A percentile compares a stretch with the other conserved stretches of the same genome.
Evolutionary conservation across 2,888 invertebrate species (phyloP).

Genomic region (Caenorhabditis uteleia): DNA sequence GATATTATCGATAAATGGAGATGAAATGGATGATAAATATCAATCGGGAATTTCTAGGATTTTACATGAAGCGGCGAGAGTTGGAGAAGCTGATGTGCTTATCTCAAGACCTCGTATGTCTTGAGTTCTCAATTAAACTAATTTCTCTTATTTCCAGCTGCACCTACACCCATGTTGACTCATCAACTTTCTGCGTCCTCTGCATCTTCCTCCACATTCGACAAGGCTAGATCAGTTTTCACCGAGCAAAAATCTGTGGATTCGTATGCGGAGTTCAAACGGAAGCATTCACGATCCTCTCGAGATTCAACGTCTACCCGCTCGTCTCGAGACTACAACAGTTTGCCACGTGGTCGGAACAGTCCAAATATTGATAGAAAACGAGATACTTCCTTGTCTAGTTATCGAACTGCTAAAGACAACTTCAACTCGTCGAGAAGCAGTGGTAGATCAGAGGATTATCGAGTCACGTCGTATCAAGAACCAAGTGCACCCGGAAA

Average conservation of each 20-base stretch:
- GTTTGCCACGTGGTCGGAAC: constrained; percentile 41
- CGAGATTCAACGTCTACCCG: constrained; percentile 25
- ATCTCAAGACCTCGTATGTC: constrained; percentile 38
- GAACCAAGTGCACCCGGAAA: constrained; percentile 10
- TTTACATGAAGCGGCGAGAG: constrained; percentile 64
- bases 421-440: constrained; percentile 30
- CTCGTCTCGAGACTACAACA: constrained; percentile 46
- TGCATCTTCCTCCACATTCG: constrained; percentile 21
- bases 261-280: constrained; percentile 50
- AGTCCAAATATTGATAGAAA: constrained; percentile 9
- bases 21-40: constrained; percentile 63
- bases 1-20: constrained; percentile 68
- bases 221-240: constrained; percentile 36
- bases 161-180: no score
- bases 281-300: constrained; percentile 37
- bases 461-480: constrained; percentile 8
- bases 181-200: constrained; percentile 29
- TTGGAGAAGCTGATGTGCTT: constrained; percentile 50
- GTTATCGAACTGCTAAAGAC: constrained; percentile 34
- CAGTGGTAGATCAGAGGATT: constrained; percentile 32
- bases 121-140: neutral
- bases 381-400: constrained; percentile 27
- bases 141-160: neutral
- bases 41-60: constrained; percentile 66
- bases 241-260: constrained; percentile 37